Conservation (phyloP, 1,140 invertebrate species). For the Zaprionus davidi region DNA sequence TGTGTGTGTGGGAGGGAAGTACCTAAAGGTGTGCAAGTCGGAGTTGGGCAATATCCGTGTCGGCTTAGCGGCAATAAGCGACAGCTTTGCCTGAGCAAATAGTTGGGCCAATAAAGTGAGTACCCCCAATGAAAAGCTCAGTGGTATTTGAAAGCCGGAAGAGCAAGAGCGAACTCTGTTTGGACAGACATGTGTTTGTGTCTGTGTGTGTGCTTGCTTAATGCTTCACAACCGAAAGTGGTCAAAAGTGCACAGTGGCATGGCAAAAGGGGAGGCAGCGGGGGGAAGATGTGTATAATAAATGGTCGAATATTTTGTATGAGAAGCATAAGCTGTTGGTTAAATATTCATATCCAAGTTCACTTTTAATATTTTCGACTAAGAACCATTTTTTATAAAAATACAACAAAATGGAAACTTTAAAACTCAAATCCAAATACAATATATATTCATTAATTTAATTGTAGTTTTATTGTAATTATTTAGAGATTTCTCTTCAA, state of each 20-base stretch:
- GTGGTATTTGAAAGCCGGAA: conserved; percentile 18
- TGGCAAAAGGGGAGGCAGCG: neutral
- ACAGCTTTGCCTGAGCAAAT: conserved; percentile 33
- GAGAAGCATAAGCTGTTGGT: neutral
- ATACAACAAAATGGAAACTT: too few relatives aligned
- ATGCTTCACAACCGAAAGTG: conserved; percentile 9
- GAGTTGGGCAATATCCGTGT: conserved; percentile 20
- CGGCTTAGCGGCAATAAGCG: conserved; percentile 58
- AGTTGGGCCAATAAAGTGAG: conserved; percentile 40
- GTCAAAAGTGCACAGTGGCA: neutral
- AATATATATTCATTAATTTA: too few relatives aligned
- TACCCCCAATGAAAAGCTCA: conserved; percentile 22
- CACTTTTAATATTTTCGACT: too few relatives aligned
- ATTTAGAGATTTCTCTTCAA: too few relatives aligned
- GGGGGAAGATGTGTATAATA: neutral
- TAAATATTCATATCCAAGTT: neutral
- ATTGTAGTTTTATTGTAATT: too few relatives aligned
- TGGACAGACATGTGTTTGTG: neutral
- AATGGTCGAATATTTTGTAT: neutral
- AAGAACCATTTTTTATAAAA: too few relatives aligned
- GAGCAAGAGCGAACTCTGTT: neutral
- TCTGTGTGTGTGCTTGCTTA: neutral
- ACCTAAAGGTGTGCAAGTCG: conserved; percentile 15
- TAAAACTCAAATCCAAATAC: too few relatives aligned
- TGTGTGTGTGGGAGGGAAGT: neutral